phyloP scores from a whole-genome alignment of 2,797 vertebrate species.

The Luscinia megarhynchos region DNA sequence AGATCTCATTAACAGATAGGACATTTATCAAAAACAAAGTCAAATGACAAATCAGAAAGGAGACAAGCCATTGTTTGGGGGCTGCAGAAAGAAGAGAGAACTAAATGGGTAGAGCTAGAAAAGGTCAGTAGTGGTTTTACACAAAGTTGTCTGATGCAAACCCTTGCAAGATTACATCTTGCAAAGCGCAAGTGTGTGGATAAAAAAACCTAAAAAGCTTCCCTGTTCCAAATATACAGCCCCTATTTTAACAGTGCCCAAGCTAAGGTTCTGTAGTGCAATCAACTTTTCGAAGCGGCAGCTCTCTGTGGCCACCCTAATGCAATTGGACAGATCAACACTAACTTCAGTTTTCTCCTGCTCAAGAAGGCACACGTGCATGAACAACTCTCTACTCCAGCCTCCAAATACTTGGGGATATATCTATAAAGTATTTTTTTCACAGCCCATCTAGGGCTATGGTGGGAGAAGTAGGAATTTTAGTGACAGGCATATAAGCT shows the following conservation, averaged over 20 bases:
- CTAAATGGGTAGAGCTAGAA: slow-evolving; percentile 64
- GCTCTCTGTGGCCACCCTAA: slow-evolving; percentile 42
- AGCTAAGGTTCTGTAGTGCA: slow-evolving; percentile 73
- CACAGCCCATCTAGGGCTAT: slow-evolving; percentile 40
- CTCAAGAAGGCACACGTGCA: neutral
- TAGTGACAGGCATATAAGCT: slow-evolving; percentile 42
- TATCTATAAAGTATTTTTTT: slow-evolving; percentile 15
- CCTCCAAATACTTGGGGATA: slow-evolving; percentile 24
- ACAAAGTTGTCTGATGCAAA: slow-evolving; percentile 51
- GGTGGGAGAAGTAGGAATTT: slow-evolving; percentile 42
- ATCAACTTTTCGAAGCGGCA: slow-evolving; percentile 59
- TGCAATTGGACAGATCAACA: slow-evolving; percentile 42
- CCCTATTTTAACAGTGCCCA: slow-evolving; percentile 71
- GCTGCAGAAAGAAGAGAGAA: slow-evolving; percentile 57
- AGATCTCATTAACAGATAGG: slow-evolving; percentile 42
- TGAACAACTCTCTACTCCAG: neutral
- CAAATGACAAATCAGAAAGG: slow-evolving; percentile 49
- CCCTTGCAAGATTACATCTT: slow-evolving; percentile 11
- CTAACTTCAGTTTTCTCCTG: slow-evolving; percentile 33
- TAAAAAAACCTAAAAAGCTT: slow-evolving; percentile 51
- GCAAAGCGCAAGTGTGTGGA: slow-evolving; percentile 50
- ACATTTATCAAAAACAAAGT: slow-evolving; percentile 29
- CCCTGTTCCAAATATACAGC: slow-evolving; percentile 65
- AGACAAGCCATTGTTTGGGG: slow-evolving; percentile 41
- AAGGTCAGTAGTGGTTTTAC: slow-evolving; percentile 80